phyloP scores from a whole-genome alignment of 2,888 invertebrate species.

The Megastigmus dorsalis region DNA sequence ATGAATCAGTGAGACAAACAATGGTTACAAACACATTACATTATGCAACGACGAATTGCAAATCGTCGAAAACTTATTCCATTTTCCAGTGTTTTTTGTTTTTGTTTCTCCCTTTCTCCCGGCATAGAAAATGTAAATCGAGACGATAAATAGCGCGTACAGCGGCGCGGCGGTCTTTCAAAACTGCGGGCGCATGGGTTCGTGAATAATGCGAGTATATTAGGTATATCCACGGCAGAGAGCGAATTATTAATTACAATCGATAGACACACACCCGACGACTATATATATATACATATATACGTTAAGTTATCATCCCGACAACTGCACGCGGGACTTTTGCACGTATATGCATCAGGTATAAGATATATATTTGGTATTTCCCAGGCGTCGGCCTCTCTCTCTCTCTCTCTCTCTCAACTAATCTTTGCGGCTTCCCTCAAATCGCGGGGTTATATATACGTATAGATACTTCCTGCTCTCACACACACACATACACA shows the following conservation, averaged over 20 bases:
- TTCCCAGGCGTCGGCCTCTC: background rate
- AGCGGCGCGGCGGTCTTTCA: too few relatives aligned
- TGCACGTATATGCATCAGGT: slow-evolving; percentile 12
- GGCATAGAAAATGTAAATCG: too few relatives aligned
- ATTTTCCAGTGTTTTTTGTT: slow-evolving; percentile 5
- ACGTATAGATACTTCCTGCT: background rate
- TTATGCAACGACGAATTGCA: background rate
- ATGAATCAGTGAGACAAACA: too few relatives aligned
- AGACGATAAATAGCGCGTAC: too few relatives aligned
- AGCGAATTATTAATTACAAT: slow-evolving; percentile 10
- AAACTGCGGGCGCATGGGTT: background rate
- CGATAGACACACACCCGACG: too few relatives aligned
- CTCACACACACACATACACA: too few relatives aligned
- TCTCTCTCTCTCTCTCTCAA: background rate
- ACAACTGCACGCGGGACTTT: background rate
- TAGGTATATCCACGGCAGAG: too few relatives aligned
- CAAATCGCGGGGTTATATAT: too few relatives aligned
- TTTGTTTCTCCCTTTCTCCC: too few relatives aligned
- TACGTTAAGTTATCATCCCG: background rate
- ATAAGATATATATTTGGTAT: slow-evolving; percentile 38
- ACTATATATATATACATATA: too few relatives aligned
- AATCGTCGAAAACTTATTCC: background rate
- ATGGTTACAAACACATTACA: too few relatives aligned
- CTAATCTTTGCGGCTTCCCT: background rate
- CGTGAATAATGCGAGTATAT: background rate